phyloP scores from a whole-genome alignment of 2,888 invertebrate genomes.

The Mimas tiliae region DNA sequence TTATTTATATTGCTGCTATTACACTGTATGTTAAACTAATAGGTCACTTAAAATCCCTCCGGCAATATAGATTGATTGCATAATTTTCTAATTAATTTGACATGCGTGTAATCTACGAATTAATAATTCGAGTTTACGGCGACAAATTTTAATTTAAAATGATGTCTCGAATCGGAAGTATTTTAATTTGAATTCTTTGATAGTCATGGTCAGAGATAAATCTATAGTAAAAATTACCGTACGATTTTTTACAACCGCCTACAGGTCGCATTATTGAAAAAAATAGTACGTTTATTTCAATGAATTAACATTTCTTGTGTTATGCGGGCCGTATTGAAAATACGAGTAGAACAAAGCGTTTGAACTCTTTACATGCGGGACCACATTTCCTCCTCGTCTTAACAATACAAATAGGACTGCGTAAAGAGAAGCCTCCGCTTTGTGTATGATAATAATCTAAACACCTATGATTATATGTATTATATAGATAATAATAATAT shows the following conservation, averaged over 20 bases:
- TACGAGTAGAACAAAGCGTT: slow-evolving; percentile 1
- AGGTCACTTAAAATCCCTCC: slow-evolving; percentile 1
- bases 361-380: slow-evolving; percentile 13
- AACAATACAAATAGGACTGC: not conserved
- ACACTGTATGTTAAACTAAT: not conserved
- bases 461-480: not conserved
- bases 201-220: too few relatives aligned
- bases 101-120: slow-evolving; percentile 18
- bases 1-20: not conserved
- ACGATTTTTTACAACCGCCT: slow-evolving; percentile 1
- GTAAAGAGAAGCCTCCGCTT: not conserved
- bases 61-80: not conserved
- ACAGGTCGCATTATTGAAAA: not conserved
- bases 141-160: slow-evolving; percentile 17
- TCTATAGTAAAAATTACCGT: slow-evolving; percentile 13
- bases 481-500: too few relatives aligned
- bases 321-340: slow-evolving; percentile 5
- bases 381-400: slow-evolving; percentile 8
- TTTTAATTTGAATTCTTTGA: slow-evolving; percentile 15
- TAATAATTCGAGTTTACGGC: slow-evolving; percentile 10
- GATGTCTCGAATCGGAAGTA: not conserved
- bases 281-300: not conserved
- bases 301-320: slow-evolving; percentile 3
- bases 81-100: slow-evolving; percentile 21
- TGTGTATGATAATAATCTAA: not conserved